Percentiles rank a stretch among this genome's conserved stretches.
phyloP scores from a whole-genome alignment of 2,888 invertebrate species.

The Calameuta pallipes region DNA sequence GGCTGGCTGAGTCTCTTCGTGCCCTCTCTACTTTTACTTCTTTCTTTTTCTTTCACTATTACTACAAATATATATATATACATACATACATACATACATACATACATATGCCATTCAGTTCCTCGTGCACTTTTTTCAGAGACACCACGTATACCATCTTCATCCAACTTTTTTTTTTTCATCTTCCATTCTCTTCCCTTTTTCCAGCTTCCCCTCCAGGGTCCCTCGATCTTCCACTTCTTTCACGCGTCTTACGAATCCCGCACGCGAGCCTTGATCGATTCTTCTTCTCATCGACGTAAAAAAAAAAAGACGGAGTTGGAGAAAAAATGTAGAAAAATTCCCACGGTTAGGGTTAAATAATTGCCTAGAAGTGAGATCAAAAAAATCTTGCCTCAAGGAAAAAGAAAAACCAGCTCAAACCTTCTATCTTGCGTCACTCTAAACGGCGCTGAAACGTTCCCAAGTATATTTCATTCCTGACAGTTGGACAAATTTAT shows the following conservation, averaged over 20 bases:
- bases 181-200: not conserved
- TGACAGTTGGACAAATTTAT: not conserved
- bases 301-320: not conserved
- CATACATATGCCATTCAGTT: not conserved
- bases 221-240: not conserved
- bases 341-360: not conserved
- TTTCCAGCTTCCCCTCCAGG: not conserved
- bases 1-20: constrained; percentile 17
- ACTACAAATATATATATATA: too few species aligned
- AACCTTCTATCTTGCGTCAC: not conserved
- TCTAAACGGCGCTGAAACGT: not conserved
- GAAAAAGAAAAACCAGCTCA: not conserved
- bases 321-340: not conserved
- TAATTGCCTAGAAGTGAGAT: not conserved
- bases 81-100: too few species aligned
- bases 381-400: not conserved
- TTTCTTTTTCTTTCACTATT: not conserved
- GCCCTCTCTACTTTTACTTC: not conserved
- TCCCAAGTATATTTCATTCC: not conserved
- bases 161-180: not conserved
- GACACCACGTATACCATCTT: not conserved
- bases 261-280: not conserved
- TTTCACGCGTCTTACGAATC: not conserved
- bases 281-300: not conserved
- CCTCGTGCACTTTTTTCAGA: not conserved